Base-by-base conservation (phyloP, 2,888 invertebrate genomes). In the Eilema depressum region DNA sequence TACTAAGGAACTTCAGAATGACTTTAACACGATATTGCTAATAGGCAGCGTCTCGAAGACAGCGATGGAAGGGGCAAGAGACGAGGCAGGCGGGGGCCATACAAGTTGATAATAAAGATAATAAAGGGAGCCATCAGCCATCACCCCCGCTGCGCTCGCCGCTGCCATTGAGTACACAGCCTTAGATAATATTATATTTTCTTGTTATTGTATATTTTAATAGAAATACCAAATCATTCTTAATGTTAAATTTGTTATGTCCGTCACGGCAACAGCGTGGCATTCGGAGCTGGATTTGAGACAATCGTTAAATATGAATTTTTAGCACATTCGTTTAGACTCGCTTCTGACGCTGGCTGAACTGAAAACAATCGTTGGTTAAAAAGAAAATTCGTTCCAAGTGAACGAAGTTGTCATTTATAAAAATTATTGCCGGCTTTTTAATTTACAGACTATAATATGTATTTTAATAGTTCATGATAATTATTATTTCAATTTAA, bases 231-330 rank as follows among this genome's bases (percentile, higher is more conserved):
- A 47, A 47, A 20, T 47, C 20, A 20, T 47, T 41, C 14, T 7
- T 78, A 67, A 71, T 74, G 73, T 65, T 64, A 66, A 74, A 75
- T 74, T 71, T 75, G 74, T 69, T 73, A 71, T 80, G 71, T 81
- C 73, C 80, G 82, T 82, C 82, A 83, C 78, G 79, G 77, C 72
- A 79, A 73, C 74, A 75, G 30, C 56, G 63, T 76, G 75, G 66
- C 76, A 79, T 80, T 79, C 75, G 37, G 72, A 75, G 77, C 60
- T 70, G 82, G 73, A 77, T 76, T 74, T 77, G 73, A 68, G 75
- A 81, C 81, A 82, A 80, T 84, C 83, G 77, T 83, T 83, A 86
- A 87, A 83, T 80, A 78, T 47, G 78, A 84, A 77, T 88, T 88
- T 86, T 85, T 81, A 83, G 77, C 76, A 71, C 69, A 78, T 82